Evolutionary conservation across 2,888 invertebrate species (phyloP), one percentile per base, ranked within the genome.

Genomic region (Ormyrus labotus): DNA sequence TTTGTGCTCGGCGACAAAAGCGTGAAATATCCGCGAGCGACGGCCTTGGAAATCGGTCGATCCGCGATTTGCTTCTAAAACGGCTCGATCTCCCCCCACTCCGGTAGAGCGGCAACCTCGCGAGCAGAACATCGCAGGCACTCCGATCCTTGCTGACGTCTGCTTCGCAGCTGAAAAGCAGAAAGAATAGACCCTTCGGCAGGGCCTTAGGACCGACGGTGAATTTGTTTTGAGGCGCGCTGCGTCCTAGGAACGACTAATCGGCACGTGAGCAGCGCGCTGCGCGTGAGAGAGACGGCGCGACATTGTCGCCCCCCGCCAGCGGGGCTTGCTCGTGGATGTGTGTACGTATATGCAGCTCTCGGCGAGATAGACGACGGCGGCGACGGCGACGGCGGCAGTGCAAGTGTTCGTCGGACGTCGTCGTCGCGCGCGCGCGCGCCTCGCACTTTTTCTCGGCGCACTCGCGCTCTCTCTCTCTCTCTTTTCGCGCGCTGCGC

Each of bases 241-340:
- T 34, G 34, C 34, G 34, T 34, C 34, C 34, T 34, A 34, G 4
- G 34, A 34, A 47, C 75, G 68, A 75, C 61, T 75, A 75, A 75
- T 75, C 68, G 47, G 61, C 75, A 75, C 67, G 75, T 68, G 75
- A 60, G 67, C 34, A 47, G 63, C 48, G 6, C 7, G 51, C 57
- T 13, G 45, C 11, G n/a, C 57, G 11, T 10, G 34, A 34, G 34
- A 34, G 34, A 34, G 34, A 34, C 34, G 34, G 34, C 34, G 34
- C 34, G 34, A 34, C 34, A 34, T 34, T 34, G 34, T 34, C 34
- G 34, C 34, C 34, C 34, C 34, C 34, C 34, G 34, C 34, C 34
- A 34, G 34, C 34, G 34, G 34, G 34, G 34, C 34, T 34, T 34
- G 34, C 34, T 34, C 4, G 34, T 34, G 34, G 34, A 34, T 4